Evolutionary conservation across 2,797 vertebrate species (phyloP).

Genomic region (Euphonia xanthogaster): DNA sequence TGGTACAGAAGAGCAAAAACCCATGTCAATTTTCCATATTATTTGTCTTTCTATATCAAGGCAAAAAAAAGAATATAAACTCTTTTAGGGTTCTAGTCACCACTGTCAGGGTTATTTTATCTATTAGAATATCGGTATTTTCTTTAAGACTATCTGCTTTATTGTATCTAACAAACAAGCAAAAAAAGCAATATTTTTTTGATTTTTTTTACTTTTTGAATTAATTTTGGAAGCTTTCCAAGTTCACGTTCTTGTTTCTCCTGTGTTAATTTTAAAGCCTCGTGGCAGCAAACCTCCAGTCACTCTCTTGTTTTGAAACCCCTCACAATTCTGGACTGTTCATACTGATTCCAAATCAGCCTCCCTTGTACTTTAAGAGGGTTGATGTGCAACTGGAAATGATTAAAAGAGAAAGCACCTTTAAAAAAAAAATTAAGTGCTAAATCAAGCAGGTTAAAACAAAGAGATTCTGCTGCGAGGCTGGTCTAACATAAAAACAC

Average conservation of each 20-base stretch:
- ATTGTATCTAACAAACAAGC: not conserved
- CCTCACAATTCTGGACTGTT: not conserved
- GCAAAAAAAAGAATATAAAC: not conserved
- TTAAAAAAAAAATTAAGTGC: not conserved
- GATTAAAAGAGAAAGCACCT: slow-evolving; percentile 16
- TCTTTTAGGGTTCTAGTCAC: not conserved
- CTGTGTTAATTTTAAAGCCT: slow-evolving; percentile 34
- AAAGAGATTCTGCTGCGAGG: slow-evolving; percentile 2
- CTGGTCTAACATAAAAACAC: not conserved
- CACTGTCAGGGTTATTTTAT: not conserved
- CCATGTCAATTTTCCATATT: not conserved
- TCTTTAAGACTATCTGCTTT: not conserved
- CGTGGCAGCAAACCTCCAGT: not conserved
- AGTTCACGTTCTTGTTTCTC: not conserved
- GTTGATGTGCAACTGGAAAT: slow-evolving; percentile 5
- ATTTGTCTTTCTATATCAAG: not conserved
- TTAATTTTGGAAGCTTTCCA: slow-evolving; percentile 51
- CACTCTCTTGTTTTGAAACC: slow-evolving; percentile 29
- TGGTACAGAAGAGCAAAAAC: not conserved
- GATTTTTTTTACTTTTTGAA: slow-evolving; percentile 15
- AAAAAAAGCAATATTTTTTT: not conserved
- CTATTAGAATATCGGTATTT: not conserved
- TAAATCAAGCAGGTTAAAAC: not conserved
- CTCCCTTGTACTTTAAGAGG: not conserved
- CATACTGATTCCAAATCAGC: not conserved